These are phyloP conservation scores for Bubalus kerabau DNA, from an alignment of 2,113 vertebrate species.

Conservation along the genomic window DNA sequence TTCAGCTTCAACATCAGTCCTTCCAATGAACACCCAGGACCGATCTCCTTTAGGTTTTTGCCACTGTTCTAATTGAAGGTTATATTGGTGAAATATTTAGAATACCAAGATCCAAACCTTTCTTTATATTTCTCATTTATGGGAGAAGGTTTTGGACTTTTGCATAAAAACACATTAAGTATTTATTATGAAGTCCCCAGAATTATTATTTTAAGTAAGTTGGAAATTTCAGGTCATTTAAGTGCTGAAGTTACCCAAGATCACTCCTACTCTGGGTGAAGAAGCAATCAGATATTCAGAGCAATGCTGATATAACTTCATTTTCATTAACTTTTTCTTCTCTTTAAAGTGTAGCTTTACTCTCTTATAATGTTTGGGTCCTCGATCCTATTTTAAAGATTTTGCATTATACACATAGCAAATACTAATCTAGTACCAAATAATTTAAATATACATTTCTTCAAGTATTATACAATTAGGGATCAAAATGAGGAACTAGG, in stretches of 20 bases:
- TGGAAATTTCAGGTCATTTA: slow-evolving; percentile 31
- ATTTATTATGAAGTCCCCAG: neutral
- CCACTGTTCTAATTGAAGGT: neutral
- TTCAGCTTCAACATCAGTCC: neutral
- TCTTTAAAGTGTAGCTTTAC: slow-evolving; percentile 10
- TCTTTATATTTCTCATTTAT: slow-evolving; percentile 38
- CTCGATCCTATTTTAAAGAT: neutral
- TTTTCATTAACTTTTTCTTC: slow-evolving; percentile 26
- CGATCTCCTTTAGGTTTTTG: slow-evolving; percentile 1
- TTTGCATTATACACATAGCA: neutral
- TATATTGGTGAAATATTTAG: slow-evolving; percentile 37
- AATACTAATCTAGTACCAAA: neutral
- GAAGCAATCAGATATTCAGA: neutral
- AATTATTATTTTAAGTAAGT: slow-evolving; percentile 45
- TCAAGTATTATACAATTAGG: neutral
- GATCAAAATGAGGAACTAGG: neutral
- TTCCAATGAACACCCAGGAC: neutral
- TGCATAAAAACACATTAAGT: slow-evolving; percentile 37
- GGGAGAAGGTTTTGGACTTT: slow-evolving; percentile 31
- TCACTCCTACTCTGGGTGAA: neutral
- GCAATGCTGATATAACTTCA: neutral
- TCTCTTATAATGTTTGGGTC: neutral
- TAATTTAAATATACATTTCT: slow-evolving; percentile 15
- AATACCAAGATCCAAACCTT: slow-evolving; percentile 15
- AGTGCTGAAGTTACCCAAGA: neutral